Conservation (phyloP, 2,888 invertebrate species). For the Sphaerophoria taeniata region DNA sequence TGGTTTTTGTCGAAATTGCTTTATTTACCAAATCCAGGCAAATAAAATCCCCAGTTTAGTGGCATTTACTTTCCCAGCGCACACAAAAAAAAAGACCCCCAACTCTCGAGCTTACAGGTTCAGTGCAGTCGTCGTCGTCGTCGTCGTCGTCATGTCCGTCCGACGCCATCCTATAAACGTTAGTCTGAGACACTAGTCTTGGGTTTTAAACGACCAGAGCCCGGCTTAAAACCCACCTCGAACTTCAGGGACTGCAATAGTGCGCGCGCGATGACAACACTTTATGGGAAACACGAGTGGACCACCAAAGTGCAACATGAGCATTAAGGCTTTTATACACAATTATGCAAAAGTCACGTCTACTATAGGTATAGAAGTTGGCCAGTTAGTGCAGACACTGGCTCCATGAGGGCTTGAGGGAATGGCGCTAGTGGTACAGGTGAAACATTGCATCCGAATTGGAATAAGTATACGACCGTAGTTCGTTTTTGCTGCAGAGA, state of each 20-base stretch:
- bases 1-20: constrained; percentile 44
- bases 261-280: constrained; percentile 75
- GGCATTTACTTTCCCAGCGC: constrained; percentile 24
- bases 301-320: constrained; percentile 75
- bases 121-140: constrained; percentile 1
- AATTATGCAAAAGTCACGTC: constrained; percentile 75
- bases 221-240: constrained; percentile 31
- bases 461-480: constrained; percentile 32
- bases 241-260: constrained; percentile 63
- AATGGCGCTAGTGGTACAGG: constrained; percentile 59
- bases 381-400: constrained; percentile 12
- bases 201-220: constrained; percentile 29
- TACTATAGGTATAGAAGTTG: constrained; percentile 40
- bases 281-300: constrained; percentile 75
- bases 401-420: constrained; percentile 3
- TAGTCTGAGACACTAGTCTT: constrained; percentile 8
- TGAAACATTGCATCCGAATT: constrained; percentile 64
- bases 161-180: constrained; percentile 18
- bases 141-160: constrained; percentile 1
- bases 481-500: constrained; percentile 24
- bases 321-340: constrained; percentile 73
- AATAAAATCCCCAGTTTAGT: constrained; percentile 49
- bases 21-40: constrained; percentile 24
- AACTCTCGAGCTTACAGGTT: constrained; percentile 39
- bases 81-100: constrained; percentile 1